phyloP scores from a whole-genome alignment of 2,113 vertebrate species.

The Urocitellus parryii region DNA sequence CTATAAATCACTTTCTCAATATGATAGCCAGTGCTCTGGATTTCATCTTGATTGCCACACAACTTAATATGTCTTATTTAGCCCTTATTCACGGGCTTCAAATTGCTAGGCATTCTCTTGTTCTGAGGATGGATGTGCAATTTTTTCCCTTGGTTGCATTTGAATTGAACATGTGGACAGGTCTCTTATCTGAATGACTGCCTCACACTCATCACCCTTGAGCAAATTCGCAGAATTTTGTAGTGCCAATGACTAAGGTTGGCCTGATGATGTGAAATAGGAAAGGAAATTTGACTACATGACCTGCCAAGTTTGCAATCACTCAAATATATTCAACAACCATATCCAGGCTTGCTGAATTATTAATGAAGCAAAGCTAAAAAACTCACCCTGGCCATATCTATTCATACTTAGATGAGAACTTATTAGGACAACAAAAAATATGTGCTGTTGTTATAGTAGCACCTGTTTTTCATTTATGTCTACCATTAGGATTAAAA shows the following conservation, averaged over 20 bases:
- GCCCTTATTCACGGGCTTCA: not conserved
- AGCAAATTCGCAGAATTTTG: not conserved
- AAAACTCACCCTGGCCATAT: conserved; percentile 34
- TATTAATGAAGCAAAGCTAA: conserved; percentile 66
- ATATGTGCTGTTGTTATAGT: conserved; percentile 28
- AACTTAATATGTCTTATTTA: not conserved
- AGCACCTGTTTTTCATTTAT: conserved; percentile 53
- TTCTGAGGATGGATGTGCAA: not conserved
- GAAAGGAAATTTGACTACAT: conserved; percentile 43
- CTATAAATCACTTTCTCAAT: not conserved
- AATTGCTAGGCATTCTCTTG: not conserved
- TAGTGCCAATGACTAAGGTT: not conserved
- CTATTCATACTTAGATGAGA: conserved; percentile 61
- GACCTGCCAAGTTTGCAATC: conserved; percentile 55
- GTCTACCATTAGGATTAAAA: conserved; percentile 15
- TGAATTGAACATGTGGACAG: not conserved
- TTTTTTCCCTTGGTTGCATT: conserved; percentile 42
- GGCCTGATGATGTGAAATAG: conserved; percentile 57
- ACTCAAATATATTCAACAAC: conserved; percentile 55
- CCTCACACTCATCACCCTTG: not conserved
- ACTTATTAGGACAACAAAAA: conserved; percentile 66
- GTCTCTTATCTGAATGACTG: not conserved
- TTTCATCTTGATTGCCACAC: not conserved
- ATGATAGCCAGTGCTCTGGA: not conserved
- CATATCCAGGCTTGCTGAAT: conserved; percentile 63